Evolutionary conservation across 2,888 invertebrate genomes (phyloP).

Genomic region (Ophion ellenae): DNA sequence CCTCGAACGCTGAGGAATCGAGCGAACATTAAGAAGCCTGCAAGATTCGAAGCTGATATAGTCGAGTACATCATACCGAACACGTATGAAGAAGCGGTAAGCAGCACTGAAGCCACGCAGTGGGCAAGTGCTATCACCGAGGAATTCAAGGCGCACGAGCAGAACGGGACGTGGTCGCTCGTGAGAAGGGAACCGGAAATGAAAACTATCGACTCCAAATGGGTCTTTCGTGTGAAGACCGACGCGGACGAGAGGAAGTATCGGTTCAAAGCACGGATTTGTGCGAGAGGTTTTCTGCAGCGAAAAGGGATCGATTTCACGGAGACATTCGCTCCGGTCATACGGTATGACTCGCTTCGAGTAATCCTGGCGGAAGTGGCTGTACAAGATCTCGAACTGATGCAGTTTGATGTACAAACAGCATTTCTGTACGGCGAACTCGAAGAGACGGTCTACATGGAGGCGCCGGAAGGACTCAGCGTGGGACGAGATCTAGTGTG

Average conservation of each 20-base stretch:
- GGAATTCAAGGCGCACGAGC: slow-evolving; percentile 33
- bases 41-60: background rate
- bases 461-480: slow-evolving; percentile 50
- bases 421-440: slow-evolving; percentile 55
- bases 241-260: background rate
- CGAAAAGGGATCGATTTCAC: slow-evolving; percentile 7
- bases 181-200: slow-evolving; percentile 20
- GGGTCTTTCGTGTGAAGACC: slow-evolving; percentile 50
- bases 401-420: too few species aligned
- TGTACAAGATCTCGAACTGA: too few species aligned
- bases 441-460: slow-evolving; percentile 58
- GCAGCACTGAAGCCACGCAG: slow-evolving; percentile 16
- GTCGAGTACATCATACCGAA: background rate
- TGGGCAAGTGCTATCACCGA: slow-evolving; percentile 32
- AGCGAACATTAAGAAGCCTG: background rate
- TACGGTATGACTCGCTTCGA: too few species aligned
- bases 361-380: too few species aligned
- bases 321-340: too few species aligned
- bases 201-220: slow-evolving; percentile 50
- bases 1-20: slow-evolving; percentile 21
- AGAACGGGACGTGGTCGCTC: slow-evolving; percentile 38
- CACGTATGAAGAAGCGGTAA: slow-evolving; percentile 9
- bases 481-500: slow-evolving; percentile 24
- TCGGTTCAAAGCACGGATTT: slow-evolving; percentile 14
- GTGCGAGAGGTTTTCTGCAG: slow-evolving; percentile 8